Evolutionary conservation across 2,888 invertebrate species (phyloP), one percentile per base, ranked within the genome.

Genomic region (Lycia hirtaria): DNA sequence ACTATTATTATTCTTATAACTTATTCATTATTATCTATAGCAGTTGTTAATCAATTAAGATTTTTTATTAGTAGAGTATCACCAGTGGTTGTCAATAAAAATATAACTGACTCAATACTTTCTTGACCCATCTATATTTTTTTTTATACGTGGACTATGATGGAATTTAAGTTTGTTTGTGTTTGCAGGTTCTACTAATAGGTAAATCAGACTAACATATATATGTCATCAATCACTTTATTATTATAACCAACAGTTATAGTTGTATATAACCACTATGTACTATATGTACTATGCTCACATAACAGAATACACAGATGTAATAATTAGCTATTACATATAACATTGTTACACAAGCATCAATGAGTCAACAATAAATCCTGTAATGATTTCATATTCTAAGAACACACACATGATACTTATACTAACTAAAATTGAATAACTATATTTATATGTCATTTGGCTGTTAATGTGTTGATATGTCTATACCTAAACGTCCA

Each of bases 221-320:
- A 33, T 54, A 56, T 63, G 71, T 74, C 67, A 72, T 79, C 65
- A 75, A 74, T 78, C 67, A 75, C 66, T 85, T 85, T 83, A 84
- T 80, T 79, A 72, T 71, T 55, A 43, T 45, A 68, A 51, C 38
- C 76, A 84, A 84, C 81, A 77, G 65, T 68, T 65, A 67, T 14
- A 15, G 33, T 52, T 60, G 64, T 69, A 64, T 60, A 66, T 63
- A 67, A 63, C 37, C 12, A 40, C 58, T 62, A 71, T 62, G 67
- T 63, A 67, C 67, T 69, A 70, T 69, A 73, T 65, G 67, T n/a
- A n/a, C n/a, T n/a, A n/a, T n/a, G 62, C 61, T 68, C 63, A 66
- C 60, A 64, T 58, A 60, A 58, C 47, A 43, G 17, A 51, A 56
- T 57, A 63, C 26, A 54, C 45, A 45, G 19, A 37, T 33, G 6